Base-by-base conservation (phyloP, 2,888 invertebrate species). In the Balanococcus diminutus region DNA sequence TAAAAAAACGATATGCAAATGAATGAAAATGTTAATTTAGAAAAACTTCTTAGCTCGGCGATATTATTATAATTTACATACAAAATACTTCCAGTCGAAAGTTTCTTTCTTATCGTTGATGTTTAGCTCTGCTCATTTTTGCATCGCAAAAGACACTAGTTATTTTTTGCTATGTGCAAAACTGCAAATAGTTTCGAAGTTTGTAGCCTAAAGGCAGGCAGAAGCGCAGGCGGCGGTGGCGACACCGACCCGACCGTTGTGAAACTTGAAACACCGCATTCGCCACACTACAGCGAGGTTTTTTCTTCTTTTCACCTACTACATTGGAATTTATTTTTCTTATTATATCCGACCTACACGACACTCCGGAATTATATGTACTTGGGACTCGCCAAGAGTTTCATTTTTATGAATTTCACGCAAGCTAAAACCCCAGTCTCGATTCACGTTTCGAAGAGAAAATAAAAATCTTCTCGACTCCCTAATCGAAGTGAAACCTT, bases 1-100 rank as follows among this genome's bases (percentile, higher is more conserved):
- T 72, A 72, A 72, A 72, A 72, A 31, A 72, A 72, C 32, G 72
- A 72, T 72, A 72, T 72, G 72, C 72, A 72, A 72, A 72, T 72
- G 72, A 72, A 72, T n/a, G 31, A 72, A 72, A 72, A 72, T 72
- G 72, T 72, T 72, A 72, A 72, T 72, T 72, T 32, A 72, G 72
- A 72, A 72, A 72, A 72, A 72, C 72, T 72, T 72, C 72, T 72
- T 72, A 25, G 28, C 32, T 72, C 25, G 16, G 32, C 28, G 72
- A 72, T 72, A 32, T 32, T 72, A 32, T 72, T 72, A 32, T 31
- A 72, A 72, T 72, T 72, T 72, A 72, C 72, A 72, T 72, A 72
- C 31, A 72, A 72, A 72, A 72, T 72, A 72, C 72, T 72, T 72
- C 16, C 16, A 16, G 28, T n/a, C 31, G 25, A 72, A 72, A 72